Evolutionary conservation across 2,888 invertebrate species (phyloP).

Genomic region (Zonitis immaculata): DNA sequence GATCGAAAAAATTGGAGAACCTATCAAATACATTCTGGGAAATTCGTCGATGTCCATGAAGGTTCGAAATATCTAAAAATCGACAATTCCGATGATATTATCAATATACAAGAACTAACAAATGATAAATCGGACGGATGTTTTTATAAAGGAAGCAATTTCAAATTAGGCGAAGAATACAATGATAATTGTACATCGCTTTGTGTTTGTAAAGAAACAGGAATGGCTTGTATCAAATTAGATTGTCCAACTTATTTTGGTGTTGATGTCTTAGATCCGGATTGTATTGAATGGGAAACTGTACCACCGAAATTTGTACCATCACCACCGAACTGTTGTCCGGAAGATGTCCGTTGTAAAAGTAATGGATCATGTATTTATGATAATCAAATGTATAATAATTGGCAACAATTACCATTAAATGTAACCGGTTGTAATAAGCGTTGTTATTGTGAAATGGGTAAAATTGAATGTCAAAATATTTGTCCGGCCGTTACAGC

Average conservation of each 20-base stretch:
- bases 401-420: slow-evolving; percentile 78
- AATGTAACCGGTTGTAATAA: slow-evolving; percentile 80
- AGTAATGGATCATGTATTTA: slow-evolving; percentile 79
- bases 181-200: slow-evolving; percentile 77
- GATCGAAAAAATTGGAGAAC: slow-evolving; percentile 49
- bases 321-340: slow-evolving; percentile 75
- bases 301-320: slow-evolving; percentile 67
- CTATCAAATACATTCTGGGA: slow-evolving; percentile 43
- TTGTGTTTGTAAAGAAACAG: slow-evolving; percentile 68
- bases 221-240: slow-evolving; percentile 72
- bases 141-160: slow-evolving; percentile 40
- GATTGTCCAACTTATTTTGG: slow-evolving; percentile 82
- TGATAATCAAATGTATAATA: slow-evolving; percentile 61
- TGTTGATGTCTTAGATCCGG: slow-evolving; percentile 76
- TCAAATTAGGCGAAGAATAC: slow-evolving; percentile 63
- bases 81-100: slow-evolving; percentile 40
- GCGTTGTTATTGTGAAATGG: slow-evolving; percentile 82
- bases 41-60: slow-evolving; percentile 35
- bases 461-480: slow-evolving; percentile 78
- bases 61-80: slow-evolving; percentile 39
- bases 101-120: slow-evolving; percentile 30
- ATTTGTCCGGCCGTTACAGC: slow-evolving; percentile 74
- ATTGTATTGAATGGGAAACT: slow-evolving; percentile 83
- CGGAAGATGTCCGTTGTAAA: slow-evolving; percentile 69
- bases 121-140: slow-evolving; percentile 25